Conservation (phyloP, 2,888 invertebrate genomes). For the Actias luna region DNA sequence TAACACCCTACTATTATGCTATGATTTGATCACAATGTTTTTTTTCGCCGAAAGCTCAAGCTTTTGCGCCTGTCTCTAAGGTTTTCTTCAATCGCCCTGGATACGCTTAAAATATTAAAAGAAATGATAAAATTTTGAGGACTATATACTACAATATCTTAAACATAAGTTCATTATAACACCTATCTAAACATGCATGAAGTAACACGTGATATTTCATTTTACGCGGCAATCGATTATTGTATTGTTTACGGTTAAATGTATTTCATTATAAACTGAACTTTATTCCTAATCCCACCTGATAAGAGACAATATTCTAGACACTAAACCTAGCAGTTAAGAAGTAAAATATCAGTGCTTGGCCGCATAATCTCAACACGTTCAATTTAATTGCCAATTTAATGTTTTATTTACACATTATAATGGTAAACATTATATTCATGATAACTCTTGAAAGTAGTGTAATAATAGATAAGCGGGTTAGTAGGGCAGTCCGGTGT, state of each 20-base stretch:
- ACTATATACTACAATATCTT: background rate
- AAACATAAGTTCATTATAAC: background rate
- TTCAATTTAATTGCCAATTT: constrained; percentile 1
- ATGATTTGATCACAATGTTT: too few relatives aligned
- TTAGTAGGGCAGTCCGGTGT: constrained; percentile 55
- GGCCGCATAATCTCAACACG: background rate
- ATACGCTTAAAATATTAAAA: background rate
- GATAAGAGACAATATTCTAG: background rate
- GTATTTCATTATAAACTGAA: background rate
- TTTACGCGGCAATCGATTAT: background rate
- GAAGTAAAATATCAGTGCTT: background rate
- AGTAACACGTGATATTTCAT: background rate
- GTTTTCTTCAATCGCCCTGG: too few relatives aligned
- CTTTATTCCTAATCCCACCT: background rate
- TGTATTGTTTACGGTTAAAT: background rate
- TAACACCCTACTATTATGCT: too few relatives aligned
- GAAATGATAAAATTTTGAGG: background rate
- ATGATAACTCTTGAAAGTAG: constrained; percentile 19
- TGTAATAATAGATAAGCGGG: constrained; percentile 47
- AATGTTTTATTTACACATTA: constrained; percentile 4
- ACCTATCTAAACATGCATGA: background rate
- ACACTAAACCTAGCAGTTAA: background rate
- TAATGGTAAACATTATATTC: constrained; percentile 10
- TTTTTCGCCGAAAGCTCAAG: too few relatives aligned
- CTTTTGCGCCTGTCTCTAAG: too few relatives aligned